Conservation (phyloP, 2,797 vertebrate species). For the Stomatorhinus walkeri region DNA sequence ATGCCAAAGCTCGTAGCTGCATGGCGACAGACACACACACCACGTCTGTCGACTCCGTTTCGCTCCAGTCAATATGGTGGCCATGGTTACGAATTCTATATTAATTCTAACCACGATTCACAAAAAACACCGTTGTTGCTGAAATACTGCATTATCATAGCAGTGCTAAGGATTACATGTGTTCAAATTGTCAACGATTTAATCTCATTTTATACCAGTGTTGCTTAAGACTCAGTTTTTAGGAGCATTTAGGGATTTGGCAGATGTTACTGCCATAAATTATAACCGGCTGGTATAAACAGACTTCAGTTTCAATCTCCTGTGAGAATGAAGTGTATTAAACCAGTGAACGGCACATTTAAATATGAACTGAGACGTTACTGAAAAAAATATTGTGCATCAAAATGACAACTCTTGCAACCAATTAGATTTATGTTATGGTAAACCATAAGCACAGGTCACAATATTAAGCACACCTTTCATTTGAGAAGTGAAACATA, state of each 20-base stretch:
- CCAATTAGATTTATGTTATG: background rate
- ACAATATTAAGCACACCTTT: background rate
- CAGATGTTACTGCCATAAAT: background rate
- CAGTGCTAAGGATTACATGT: background rate
- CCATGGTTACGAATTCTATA: background rate
- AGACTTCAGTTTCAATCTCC: background rate
- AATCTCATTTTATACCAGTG: background rate
- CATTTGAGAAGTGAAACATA: background rate
- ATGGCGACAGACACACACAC: slow-evolving; percentile 15
- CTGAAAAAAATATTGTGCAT: background rate
- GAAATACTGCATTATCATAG: background rate
- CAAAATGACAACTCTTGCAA: background rate
- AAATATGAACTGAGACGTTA: background rate
- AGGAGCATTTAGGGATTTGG: slow-evolving; percentile 4
- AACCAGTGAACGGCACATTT: background rate
- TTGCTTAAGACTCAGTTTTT: background rate
- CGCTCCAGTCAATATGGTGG: background rate
- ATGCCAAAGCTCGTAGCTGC: slow-evolving; percentile 93
- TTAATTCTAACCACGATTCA: background rate
- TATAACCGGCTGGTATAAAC: background rate
- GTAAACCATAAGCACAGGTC: background rate
- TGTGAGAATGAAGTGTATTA: background rate
- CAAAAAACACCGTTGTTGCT: background rate
- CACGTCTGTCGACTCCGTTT: background rate
- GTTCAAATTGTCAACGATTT: background rate